Evolutionary conservation across 2,113 vertebrate species (phyloP).

Genomic region (Urocitellus parryii): DNA sequence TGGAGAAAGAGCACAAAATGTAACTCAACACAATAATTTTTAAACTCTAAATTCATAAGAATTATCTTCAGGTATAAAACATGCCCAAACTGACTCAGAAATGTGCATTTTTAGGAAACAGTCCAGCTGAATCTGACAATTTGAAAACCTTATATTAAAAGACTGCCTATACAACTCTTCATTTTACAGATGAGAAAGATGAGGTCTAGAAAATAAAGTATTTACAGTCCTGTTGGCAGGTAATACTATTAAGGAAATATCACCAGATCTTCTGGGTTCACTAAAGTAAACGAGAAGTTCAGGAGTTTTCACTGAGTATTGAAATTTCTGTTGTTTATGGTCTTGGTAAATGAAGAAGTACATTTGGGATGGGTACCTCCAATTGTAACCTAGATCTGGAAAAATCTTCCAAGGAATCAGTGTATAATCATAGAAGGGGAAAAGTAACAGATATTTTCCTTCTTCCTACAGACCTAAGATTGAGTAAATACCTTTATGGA

Average conservation of each 20-base stretch:
- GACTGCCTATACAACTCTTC: neutral
- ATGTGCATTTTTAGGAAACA: neutral
- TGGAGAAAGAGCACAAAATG: neutral
- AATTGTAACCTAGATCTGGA: neutral
- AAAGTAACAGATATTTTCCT: neutral
- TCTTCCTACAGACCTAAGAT: neutral
- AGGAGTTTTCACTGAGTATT: neutral
- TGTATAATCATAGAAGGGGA: neutral
- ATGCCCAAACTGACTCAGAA: neutral
- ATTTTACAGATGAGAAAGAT: neutral
- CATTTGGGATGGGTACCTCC: neutral
- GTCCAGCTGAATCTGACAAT: neutral
- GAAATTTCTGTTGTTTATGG: neutral
- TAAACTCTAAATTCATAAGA: neutral
- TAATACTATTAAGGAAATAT: neutral
- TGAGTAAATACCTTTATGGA: neutral
- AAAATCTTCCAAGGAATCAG: neutral
- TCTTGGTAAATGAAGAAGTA: neutral
- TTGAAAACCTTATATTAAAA: neutral
- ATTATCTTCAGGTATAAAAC: constrained; percentile 6
- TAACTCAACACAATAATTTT: neutral
- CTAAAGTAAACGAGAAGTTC: constrained; percentile 22
- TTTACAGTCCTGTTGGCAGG: neutral
- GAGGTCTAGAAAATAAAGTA: neutral
- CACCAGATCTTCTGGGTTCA: constrained; percentile 15